phyloP scores from a whole-genome alignment of 2,113 vertebrate species.

The Phaethon lepturus region DNA sequence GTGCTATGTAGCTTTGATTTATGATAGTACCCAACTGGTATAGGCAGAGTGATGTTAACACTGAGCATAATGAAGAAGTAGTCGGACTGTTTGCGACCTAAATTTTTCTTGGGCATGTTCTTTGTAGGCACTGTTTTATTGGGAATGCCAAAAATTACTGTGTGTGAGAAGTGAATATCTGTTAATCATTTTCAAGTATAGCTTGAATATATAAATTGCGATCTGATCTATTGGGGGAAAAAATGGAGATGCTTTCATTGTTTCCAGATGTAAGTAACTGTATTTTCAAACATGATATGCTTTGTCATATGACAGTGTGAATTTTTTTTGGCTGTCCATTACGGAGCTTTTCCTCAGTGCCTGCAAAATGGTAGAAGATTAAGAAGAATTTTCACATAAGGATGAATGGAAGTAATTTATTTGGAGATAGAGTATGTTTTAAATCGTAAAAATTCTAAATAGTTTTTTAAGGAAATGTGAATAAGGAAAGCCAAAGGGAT shows the following conservation, averaged over 20 bases:
- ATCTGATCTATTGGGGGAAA: neutral
- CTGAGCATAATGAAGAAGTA: neutral
- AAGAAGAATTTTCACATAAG: neutral
- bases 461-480: neutral
- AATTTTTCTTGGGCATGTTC: neutral
- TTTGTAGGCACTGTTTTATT: neutral
- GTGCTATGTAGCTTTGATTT: neutral
- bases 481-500: neutral
- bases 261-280: neutral
- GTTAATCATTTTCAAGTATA: neutral
- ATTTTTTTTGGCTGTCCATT: neutral
- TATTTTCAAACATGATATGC: neutral
- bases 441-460: neutral
- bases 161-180: neutral
- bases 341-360: neutral
- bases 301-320: neutral
- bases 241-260: neutral
- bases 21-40: neutral
- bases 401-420: neutral
- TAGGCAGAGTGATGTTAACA: neutral
- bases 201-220: neutral
- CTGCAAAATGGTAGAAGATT: neutral
- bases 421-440: neutral
- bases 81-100: neutral
- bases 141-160: neutral